phyloP scores from a whole-genome alignment of 2,888 invertebrate species.

The Diaprepes abbreviatus region DNA sequence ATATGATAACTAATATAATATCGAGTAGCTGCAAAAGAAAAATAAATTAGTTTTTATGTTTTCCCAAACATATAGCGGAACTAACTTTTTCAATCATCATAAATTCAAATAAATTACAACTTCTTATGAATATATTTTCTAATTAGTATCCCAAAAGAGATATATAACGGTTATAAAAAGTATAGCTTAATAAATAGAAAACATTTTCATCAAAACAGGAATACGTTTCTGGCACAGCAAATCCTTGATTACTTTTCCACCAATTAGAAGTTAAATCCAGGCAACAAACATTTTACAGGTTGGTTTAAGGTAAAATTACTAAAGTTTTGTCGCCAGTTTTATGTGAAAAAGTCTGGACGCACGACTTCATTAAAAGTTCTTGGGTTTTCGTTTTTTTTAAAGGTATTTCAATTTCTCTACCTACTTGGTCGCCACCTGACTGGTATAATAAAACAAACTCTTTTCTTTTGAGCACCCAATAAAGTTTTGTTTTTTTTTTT shows the following conservation, averaged over 20 bases:
- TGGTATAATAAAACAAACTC: neutral
- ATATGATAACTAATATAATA: too few species aligned
- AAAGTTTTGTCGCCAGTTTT: slow-evolving; percentile 19
- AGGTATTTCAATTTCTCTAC: neutral
- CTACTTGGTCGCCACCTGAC: neutral
- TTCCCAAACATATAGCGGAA: too few species aligned
- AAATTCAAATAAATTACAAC: too few species aligned
- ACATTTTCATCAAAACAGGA: neutral
- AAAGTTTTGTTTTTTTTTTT: too few species aligned
- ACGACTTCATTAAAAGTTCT: slow-evolving; percentile 16
- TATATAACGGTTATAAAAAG: too few species aligned
- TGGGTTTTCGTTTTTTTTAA: neutral
- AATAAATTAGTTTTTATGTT: too few species aligned
- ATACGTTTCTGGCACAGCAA: neutral
- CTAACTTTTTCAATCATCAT: too few species aligned
- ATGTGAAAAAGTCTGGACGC: slow-evolving; percentile 5
- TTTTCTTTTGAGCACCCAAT: too few species aligned
- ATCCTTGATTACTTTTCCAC: slow-evolving; percentile 4
- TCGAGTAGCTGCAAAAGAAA: too few species aligned
- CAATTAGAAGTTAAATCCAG: slow-evolving; percentile 9
- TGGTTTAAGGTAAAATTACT: slow-evolving; percentile 1
- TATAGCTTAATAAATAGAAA: too few species aligned
- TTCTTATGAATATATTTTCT: too few species aligned
- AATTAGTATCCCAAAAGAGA: too few species aligned
- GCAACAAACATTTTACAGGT: slow-evolving; percentile 12